A percentile compares a stretch with the other conserved stretches of the same genome.
Conservation (phyloP, 2,113 vertebrate species). For the Ifrita kowaldi region DNA sequence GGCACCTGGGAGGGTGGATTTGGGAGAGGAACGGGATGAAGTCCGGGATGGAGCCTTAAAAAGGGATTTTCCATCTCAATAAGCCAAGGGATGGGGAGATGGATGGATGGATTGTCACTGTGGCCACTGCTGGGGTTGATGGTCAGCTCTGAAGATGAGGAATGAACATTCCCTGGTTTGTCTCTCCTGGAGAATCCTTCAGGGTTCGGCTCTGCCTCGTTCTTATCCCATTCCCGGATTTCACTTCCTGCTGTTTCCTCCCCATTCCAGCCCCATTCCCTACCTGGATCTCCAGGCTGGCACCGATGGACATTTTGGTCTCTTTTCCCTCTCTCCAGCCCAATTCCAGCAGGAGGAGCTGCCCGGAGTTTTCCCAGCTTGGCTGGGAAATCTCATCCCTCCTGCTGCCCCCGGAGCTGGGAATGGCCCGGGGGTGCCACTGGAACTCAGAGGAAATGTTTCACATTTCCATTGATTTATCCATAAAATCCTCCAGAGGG, state of each 20-base stretch:
- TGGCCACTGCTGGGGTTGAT: neutral
- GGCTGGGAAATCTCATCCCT: neutral
- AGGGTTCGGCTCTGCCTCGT: rapidly evolving
- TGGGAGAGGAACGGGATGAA: neutral
- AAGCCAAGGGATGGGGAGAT: neutral
- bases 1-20: neutral
- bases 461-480: neutral
- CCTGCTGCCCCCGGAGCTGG: neutral
- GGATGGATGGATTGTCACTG: too few relatives aligned
- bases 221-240: rapidly evolving
- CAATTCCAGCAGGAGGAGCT: neutral
- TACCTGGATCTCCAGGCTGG: neutral
- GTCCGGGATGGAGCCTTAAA: neutral
- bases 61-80: neutral
- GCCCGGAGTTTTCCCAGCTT: neutral
- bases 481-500: neutral
- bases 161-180: rapidly evolving
- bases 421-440: neutral
- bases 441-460: neutral
- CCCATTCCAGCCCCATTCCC: neutral
- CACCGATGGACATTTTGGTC: neutral
- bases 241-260: neutral
- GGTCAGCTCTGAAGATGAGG: neutral
- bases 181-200: neutral
- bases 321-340: neutral